Percentiles rank a stretch among this genome's conserved stretches.
phyloP scores from a whole-genome alignment of 2,888 invertebrate genomes.

The Ormyrus thymus region DNA sequence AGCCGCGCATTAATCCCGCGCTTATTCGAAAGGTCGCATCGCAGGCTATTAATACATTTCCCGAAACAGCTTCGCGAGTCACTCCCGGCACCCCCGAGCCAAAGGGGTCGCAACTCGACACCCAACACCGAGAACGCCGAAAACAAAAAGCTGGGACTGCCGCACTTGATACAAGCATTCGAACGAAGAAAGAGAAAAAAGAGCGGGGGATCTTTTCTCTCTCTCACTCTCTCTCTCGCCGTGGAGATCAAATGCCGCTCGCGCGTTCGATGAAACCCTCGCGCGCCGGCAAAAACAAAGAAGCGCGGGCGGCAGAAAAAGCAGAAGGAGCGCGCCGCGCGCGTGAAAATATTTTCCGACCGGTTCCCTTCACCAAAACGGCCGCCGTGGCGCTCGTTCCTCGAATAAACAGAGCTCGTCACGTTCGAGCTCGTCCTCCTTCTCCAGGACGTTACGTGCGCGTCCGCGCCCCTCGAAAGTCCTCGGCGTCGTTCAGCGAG shows the following conservation, averaged over 20 bases:
- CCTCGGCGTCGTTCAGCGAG: background rate
- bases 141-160: background rate
- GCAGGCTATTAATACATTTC: constrained; percentile 3
- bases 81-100: background rate
- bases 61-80: background rate
- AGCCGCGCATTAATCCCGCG: too few species aligned
- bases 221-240: background rate
- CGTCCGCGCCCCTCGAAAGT: constrained; percentile 34
- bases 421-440: constrained; percentile 38
- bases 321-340: background rate
- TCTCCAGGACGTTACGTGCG: background rate
- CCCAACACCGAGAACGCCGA: constrained; percentile 17
- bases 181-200: background rate
- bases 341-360: constrained; percentile 55
- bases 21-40: too few species aligned
- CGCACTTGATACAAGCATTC: constrained; percentile 22
- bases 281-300: constrained; percentile 34
- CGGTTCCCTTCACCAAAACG: constrained; percentile 1
- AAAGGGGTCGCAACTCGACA: constrained; percentile 44
- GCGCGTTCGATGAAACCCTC: constrained; percentile 14
- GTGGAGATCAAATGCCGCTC: constrained; percentile 37
- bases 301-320: constrained; percentile 12
- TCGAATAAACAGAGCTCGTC: constrained; percentile 50
- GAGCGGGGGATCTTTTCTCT: constrained; percentile 15
- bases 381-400: background rate